Evolutionary conservation across 2,113 vertebrate genomes (phyloP), one percentile per base, ranked within the genome.

Genomic region (Cebus imitator): DNA sequence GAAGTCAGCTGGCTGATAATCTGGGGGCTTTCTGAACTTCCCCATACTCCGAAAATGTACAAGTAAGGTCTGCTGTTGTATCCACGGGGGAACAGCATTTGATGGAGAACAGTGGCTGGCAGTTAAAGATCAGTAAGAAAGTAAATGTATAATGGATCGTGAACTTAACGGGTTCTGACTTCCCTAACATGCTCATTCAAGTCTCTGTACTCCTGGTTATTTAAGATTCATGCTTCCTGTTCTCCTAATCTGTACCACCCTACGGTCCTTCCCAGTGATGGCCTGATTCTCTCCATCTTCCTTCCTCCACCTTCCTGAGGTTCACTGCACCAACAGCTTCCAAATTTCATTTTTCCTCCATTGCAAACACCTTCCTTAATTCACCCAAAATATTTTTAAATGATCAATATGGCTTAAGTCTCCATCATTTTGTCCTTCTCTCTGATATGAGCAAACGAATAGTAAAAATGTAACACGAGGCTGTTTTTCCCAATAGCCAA

Each of bases 1-100:
- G 83, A 95, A 97, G 45, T 84, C 80, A 75, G 55, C 12, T 72
- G 87, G 87, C 72, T 91, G 95, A 95, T 75, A 83, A 37, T 40
- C 25, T 78, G 35, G 64, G 79, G 35, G 27, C 79, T 92, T 85
- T 89, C 90, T 91, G 83, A 95, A 96, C 75, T 78, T 95, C 57
- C 81, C 30, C 72, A 89, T 86, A 7, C 61, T 94, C 73, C 0
- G 1, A 78, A 94, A 98, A 87, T 70, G 35, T 35, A 90, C 43
- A 70, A 57, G 86, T 32, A 57, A 87, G 35, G 35, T 52, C 64
- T 23, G 50, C 90, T 87, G 8, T 61, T 92, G 27, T 90, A 37
- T 82, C 55, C 52, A 68, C 27, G 55, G 52, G 91, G 78, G 64
- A 82, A 82, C 5, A 82, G 58, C 40, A 61, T 6, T 72, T 90